phyloP scores from a whole-genome alignment of 1,140 invertebrate genomes.

The Laupala kohalensis region DNA sequence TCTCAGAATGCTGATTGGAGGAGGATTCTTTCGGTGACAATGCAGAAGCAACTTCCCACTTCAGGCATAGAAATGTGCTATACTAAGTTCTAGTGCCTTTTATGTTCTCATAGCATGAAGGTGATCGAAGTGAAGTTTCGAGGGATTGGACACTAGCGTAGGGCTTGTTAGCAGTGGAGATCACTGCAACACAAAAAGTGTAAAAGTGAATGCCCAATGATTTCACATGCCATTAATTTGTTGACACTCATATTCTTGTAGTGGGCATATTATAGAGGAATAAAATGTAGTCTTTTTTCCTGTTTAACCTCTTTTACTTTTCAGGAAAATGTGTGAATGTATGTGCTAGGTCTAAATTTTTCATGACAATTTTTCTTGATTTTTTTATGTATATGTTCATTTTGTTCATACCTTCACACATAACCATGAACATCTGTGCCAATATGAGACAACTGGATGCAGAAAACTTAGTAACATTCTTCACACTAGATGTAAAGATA shows the following conservation, averaged over 20 bases:
- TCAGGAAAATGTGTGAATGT: conserved; percentile 3
- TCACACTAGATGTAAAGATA: background rate
- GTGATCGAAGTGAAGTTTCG: background rate
- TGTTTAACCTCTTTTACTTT: conserved; percentile 1
- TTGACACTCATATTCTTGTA: background rate
- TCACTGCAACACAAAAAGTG: background rate
- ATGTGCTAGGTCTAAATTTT: too few species aligned
- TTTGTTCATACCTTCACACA: conserved; percentile 3
- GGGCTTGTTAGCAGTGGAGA: conserved; percentile 19
- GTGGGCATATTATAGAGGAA: background rate
- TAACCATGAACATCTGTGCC: conserved; percentile 7
- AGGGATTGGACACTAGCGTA: conserved; percentile 8
- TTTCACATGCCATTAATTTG: background rate
- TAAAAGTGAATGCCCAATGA: background rate
- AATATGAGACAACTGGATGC: conserved; percentile 5
- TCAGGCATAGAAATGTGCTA: background rate
- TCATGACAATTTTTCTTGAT: too few species aligned
- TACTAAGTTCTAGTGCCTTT: background rate
- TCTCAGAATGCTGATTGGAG: background rate
- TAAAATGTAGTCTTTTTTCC: background rate
- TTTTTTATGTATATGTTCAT: too few species aligned
- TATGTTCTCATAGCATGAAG: background rate
- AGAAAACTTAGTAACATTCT: conserved; percentile 2
- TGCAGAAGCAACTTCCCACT: background rate
- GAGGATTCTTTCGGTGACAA: background rate